phyloP scores from a whole-genome alignment of 2,113 vertebrate species.

The Erpornis zantholeuca region DNA sequence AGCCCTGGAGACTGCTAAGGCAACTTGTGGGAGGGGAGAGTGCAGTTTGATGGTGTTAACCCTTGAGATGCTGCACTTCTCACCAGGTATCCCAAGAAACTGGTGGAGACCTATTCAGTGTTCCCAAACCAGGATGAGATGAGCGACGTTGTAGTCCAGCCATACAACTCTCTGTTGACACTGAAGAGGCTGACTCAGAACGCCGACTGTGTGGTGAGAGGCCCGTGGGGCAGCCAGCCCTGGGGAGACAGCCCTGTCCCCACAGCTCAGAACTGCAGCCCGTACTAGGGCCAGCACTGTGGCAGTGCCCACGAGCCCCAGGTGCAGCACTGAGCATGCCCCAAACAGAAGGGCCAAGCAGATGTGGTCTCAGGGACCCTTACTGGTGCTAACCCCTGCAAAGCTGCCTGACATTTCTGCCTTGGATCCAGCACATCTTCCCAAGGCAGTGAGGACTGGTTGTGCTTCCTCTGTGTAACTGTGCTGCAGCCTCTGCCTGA shows the following conservation, averaged over 20 bases:
- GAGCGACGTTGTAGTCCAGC: conserved; percentile 98
- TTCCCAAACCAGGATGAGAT: conserved; percentile 99
- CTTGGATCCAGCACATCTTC: neutral
- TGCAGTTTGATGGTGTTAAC: neutral
- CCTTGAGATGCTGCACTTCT: neutral
- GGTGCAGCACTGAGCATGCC: rapidly evolving
- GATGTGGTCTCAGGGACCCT: neutral
- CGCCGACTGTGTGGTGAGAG: conserved; percentile 93
- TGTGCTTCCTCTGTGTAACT: neutral
- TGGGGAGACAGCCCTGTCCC: neutral
- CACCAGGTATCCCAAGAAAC: conserved; percentile 94
- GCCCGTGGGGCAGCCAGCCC: neutral
- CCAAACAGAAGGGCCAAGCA: rapidly evolving
- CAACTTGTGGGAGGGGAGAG: conserved; percentile 9
- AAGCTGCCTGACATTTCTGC: neutral
- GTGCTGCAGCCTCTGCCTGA: neutral
- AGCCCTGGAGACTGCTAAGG: conserved; percentile 27
- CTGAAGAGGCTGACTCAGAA: conserved; percentile 98
- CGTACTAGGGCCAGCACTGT: rapidly evolving
- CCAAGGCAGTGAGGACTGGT: neutral
- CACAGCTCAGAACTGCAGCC: neutral
- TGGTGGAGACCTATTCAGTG: conserved; percentile 97
- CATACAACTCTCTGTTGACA: conserved; percentile 95
- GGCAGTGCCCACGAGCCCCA: rapidly evolving
- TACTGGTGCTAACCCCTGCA: neutral